Evolutionary conservation across 2,113 vertebrate genomes (phyloP).

Genomic region (Rattus norvegicus): DNA sequence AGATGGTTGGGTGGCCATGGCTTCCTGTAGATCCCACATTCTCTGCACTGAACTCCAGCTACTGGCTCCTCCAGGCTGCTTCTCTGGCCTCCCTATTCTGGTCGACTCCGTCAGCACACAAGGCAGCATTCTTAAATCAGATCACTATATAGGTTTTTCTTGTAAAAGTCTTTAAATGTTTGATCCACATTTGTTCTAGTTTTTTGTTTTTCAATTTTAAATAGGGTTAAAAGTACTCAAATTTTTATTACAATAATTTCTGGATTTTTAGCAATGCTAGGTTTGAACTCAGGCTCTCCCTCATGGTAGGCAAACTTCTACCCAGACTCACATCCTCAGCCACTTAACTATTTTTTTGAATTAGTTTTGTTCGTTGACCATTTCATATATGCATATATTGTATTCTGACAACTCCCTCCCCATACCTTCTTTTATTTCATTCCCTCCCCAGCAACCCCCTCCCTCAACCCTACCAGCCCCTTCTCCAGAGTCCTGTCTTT

Average conservation of each 20-base stretch:
- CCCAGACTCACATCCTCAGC: neutral
- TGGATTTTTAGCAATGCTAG: neutral
- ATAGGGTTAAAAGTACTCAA: neutral
- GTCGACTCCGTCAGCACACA: accelerated
- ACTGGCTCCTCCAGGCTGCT: no score
- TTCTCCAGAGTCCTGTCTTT: neutral
- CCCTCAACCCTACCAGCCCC: neutral
- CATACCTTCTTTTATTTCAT: neutral
- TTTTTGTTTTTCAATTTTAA: neutral
- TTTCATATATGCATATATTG: neutral
- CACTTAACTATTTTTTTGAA: neutral
- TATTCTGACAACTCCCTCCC: neutral
- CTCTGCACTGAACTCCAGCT: no score
- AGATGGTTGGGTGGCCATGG: neutral
- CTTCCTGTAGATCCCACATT: neutral
- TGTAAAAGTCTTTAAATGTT: slow-evolving; percentile 16
- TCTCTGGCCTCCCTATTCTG: neutral
- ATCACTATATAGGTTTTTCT: neutral
- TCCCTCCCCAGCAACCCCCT: neutral
- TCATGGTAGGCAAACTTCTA: neutral
- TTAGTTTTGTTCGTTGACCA: neutral
- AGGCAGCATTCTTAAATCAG: neutral
- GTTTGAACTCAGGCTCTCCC: neutral
- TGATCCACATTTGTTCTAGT: neutral
- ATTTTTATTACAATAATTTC: neutral